Conservation (phyloP, 1,140 invertebrate genomes). For the Luehdorfia chinensis region DNA sequence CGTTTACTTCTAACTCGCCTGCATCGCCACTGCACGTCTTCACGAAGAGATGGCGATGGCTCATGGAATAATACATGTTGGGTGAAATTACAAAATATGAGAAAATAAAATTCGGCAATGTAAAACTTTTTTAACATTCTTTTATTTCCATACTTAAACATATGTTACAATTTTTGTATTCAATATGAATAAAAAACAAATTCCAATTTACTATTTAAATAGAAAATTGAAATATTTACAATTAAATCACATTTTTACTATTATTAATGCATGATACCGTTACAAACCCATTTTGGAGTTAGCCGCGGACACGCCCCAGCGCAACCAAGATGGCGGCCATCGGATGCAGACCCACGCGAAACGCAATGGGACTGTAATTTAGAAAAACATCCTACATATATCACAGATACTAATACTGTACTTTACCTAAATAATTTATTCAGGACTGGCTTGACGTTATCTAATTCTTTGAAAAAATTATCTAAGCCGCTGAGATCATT, state of each 20-base stretch:
- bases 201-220: constrained; percentile 66
- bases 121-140: constrained; percentile 45
- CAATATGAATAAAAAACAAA: constrained; percentile 72
- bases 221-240: constrained; percentile 67
- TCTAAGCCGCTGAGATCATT: constrained; percentile 73
- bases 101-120: constrained; percentile 49
- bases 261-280: constrained; percentile 74
- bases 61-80: constrained; percentile 74
- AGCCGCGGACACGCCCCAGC: constrained; percentile 56
- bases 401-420: constrained; percentile 68
- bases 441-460: constrained; percentile 61
- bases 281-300: constrained; percentile 72
- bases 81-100: constrained; percentile 64
- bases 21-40: constrained; percentile 42
- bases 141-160: constrained; percentile 75
- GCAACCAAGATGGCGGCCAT: constrained; percentile 74
- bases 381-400: constrained; percentile 75
- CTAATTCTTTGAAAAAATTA: constrained; percentile 72
- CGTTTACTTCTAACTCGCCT: constrained; percentile 31
- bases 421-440: constrained; percentile 53
- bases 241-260: constrained; percentile 49
- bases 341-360: constrained; percentile 75
- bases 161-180: constrained; percentile 74
- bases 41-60: constrained; percentile 58
- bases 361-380: constrained; percentile 77